A percentile compares a stretch with the other conserved stretches of the same genome.
Evolutionary conservation across 2,888 invertebrate genomes (phyloP).

Genomic region (Nymphalis urticae): DNA sequence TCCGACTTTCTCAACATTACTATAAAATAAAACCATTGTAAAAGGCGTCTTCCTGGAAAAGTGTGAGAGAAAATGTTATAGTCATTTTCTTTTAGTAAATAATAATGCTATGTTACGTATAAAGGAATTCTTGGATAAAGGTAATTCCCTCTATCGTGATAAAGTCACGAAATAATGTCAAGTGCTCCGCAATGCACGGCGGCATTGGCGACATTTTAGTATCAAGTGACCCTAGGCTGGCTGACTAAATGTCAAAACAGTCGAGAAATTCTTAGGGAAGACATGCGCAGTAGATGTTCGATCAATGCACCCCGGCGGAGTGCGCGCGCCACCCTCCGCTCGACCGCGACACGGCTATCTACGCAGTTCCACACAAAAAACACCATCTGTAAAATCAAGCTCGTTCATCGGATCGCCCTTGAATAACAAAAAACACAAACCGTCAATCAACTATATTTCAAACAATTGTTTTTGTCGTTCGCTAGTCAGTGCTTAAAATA

Average conservation of each 20-base stretch:
- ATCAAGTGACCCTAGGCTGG: constrained; percentile 41
- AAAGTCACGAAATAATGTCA: constrained; percentile 41
- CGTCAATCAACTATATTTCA: constrained; percentile 37
- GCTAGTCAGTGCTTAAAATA: constrained; percentile 48
- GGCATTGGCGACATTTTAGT: constrained; percentile 34
- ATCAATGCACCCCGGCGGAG: constrained; percentile 72
- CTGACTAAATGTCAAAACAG: constrained; percentile 68
- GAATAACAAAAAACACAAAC: constrained; percentile 52
- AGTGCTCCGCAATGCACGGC: constrained; percentile 37
- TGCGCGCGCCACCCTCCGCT: constrained; percentile 74
- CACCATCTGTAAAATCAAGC: constrained; percentile 57
- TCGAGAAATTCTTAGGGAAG: constrained; percentile 53
- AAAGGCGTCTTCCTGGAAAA: too few species aligned
- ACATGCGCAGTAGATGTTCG: constrained; percentile 74
- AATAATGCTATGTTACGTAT: neutral
- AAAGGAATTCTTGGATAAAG: constrained; percentile 17
- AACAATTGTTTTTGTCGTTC: constrained; percentile 44
- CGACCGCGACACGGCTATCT: constrained; percentile 56
- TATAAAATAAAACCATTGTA: constrained; percentile 21
- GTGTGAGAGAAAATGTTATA: too few species aligned
- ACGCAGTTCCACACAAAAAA: constrained; percentile 76
- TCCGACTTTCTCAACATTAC: constrained; percentile 31
- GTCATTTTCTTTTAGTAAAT: too few species aligned
- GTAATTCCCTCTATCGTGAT: constrained; percentile 22
- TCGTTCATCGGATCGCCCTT: constrained; percentile 61